Base-by-base conservation (phyloP, 2,888 invertebrate species). In the Thereva unica region DNA sequence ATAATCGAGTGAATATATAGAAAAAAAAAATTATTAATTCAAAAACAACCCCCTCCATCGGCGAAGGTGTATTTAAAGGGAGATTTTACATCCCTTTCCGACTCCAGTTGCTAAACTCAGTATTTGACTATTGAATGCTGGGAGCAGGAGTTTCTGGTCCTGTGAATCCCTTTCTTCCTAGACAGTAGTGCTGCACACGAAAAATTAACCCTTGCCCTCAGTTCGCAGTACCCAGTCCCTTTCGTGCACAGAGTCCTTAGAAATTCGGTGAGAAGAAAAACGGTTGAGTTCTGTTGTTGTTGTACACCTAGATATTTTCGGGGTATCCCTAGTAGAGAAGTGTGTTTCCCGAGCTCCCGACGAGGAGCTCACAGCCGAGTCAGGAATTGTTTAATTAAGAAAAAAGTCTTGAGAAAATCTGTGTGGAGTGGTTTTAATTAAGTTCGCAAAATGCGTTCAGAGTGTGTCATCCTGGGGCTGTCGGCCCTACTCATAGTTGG, bases 401-500 rank as follows among this genome's bases (percentile, higher is more conserved):
- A 10, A 40, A 53, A 40, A 38, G 53, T 37, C 37, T 6, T 38
- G n/a, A 37, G 47, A 5, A 47, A 5, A 9, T 10, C 5, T 10
- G 47, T 47, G 47, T 47, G 47, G 12, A 47, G 47, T 47, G 47
- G 47, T 9, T 47, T 47, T 47, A n/a, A n/a, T 10, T 57, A 10
- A 38, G 8, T 41, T 50, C 50, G 23, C 40, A 55, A 52, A 23
- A 64, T 64, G 64, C 54, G 47, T 35, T 7, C 47, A 7, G 45
- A 49, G 47, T 55, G 44, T 23, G 5, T 64, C 23, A 44, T 35
- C 10, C 44, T 64, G 9, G 54, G 53, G 44, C 44, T 64, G 12
- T 47, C 45, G 10, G 38, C 64, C 47, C 47, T 64, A 23, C 45
- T 64, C n/a, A 23, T 64, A 37, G 45, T 64, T 37, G 64, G 64